Conservation (phyloP, 2,113 vertebrate species). For the Sardina pilchardus region DNA sequence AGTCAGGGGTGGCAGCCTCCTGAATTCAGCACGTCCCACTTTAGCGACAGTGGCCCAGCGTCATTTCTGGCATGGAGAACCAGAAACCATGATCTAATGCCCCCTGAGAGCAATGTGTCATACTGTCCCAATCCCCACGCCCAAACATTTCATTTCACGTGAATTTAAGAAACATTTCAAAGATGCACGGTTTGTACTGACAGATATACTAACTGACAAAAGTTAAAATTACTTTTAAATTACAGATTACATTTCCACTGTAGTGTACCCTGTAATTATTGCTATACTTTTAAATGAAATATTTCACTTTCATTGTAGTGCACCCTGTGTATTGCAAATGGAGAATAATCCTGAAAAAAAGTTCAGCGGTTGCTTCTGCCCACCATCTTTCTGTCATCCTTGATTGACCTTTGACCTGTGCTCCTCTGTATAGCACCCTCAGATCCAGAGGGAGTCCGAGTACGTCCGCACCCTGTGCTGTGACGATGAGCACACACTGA, state of each 20-base stretch:
- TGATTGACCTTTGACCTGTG: not conserved
- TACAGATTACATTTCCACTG: not conserved
- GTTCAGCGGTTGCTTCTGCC: not conserved
- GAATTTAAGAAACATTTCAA: not conserved
- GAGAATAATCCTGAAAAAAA: too few species aligned
- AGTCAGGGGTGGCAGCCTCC: not conserved
- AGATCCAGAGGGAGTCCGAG: slow-evolving; percentile 88
- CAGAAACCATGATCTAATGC: not conserved
- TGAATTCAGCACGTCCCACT: not conserved
- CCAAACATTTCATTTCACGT: not conserved
- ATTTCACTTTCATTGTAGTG: not conserved
- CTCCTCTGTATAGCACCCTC: slow-evolving; percentile 79
- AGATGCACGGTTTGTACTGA: not conserved
- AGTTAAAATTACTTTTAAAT: not conserved
- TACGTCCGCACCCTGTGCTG: slow-evolving; percentile 88
- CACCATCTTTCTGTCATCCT: not conserved
- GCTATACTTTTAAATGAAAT: not conserved
- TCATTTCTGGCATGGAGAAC: not conserved
- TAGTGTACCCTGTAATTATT: not conserved
- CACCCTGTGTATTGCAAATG: not conserved
- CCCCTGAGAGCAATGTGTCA: not conserved
- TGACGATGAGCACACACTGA: slow-evolving; percentile 73
- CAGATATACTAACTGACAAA: not conserved
- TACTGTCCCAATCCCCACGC: not conserved
- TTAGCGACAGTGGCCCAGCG: not conserved